Evolutionary conservation across 2,797 vertebrate species (phyloP), one percentile per base, ranked within the genome.

Genomic region (Lagocephalus sceleratus): DNA sequence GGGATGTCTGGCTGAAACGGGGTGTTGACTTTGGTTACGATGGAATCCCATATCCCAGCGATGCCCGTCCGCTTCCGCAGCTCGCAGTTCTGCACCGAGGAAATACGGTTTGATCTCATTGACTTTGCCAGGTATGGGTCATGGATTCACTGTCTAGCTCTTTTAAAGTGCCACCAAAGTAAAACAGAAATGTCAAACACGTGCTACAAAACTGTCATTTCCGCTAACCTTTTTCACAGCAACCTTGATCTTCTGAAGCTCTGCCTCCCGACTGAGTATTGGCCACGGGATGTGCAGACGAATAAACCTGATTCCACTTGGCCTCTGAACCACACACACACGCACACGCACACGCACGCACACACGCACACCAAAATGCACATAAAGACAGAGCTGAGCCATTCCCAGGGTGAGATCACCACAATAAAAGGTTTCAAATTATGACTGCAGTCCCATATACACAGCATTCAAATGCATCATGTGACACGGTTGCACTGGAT

Each of bases 201-300:
- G 1, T 39, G 38, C 38, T 5, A 25, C 40, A 12, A 12, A 45
- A 25, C 12, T 6, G 3, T 15, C 14, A 19, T 26, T 17, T 41
- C 17, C n/a, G 25, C 90, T 74, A 88, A 98, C 97, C 92, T 95
- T 97, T 89, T 95, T 98, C 60, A 96, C 97, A 44, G 95, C 90
- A 74, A 99, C 95, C 91, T 97, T 99, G 84, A 99, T 96, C 89
- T 97, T 99, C 74, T 98, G 91, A 54, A 98, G 89, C 78, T 99
- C 96, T 0, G 96, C 97, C 84, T 98, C 97, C 75, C 97, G 91
- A 82, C 94, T 94, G 63, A 99, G 93, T 50, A 95, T 94, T 56
- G 90, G 87, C 96, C 96, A 99, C 0, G 97, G 95, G 15, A 95
- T 94, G 2, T 99, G 96, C 56, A 99, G 91, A 57, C 96, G 92